phyloP scores from a whole-genome alignment of 2,888 invertebrate species.

The Trimorus sp. region DNA sequence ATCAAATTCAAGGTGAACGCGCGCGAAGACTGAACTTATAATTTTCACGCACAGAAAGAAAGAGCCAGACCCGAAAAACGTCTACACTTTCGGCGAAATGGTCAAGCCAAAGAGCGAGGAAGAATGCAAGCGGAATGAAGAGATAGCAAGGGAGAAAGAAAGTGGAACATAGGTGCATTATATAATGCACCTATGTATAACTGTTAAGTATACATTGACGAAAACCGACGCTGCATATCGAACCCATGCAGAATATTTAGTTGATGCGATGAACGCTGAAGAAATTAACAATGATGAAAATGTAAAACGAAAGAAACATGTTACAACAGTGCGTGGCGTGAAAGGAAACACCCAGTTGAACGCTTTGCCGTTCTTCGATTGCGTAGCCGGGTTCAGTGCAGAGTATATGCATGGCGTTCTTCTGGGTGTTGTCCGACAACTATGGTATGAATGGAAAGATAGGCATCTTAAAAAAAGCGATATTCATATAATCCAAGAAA shows the following conservation, averaged over 20 bases:
- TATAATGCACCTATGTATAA: no score
- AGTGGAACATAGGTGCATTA: no score
- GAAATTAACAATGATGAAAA: constrained; percentile 17
- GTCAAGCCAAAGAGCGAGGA: no score
- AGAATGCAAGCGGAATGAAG: no score
- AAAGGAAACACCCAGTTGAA: constrained; percentile 33
- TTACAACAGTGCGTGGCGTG: constrained; percentile 24
- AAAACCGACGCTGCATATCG: not conserved
- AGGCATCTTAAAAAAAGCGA: constrained; percentile 14
- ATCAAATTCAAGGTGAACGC: no score
- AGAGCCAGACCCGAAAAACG: no score
- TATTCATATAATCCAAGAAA: constrained; percentile 5
- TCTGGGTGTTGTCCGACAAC: constrained; percentile 38
- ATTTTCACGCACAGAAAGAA: no score
- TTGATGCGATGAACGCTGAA: constrained; percentile 16
- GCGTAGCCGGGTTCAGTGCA: constrained; percentile 46
- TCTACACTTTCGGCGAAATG: no score
- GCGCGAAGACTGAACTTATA: no score
- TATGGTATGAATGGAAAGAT: constrained; percentile 38
- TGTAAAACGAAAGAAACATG: not conserved
- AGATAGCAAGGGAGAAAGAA: no score
- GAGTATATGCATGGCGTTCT: constrained; percentile 57
- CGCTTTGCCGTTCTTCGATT: constrained; percentile 46
- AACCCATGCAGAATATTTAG: constrained; percentile 9
- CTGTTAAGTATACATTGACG: not conserved